These are phyloP conservation scores for Anomalospiza imberbis DNA, from an alignment of 2,797 vertebrate species.

Conservation along the genomic window DNA sequence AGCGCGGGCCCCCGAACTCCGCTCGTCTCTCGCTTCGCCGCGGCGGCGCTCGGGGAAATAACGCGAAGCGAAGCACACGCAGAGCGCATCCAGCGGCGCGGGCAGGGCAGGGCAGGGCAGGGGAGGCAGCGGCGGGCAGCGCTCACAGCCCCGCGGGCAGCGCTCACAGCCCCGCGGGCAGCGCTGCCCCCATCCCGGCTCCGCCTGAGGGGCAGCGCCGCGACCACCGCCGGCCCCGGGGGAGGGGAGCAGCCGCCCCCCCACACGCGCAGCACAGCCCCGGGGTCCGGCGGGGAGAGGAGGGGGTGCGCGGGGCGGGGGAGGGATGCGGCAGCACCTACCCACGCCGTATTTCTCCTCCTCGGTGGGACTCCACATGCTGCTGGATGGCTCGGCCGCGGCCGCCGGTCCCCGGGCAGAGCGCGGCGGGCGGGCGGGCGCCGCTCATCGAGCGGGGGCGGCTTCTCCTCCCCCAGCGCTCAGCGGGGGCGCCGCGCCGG, in stretches of 20 bases:
- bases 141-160: neutral
- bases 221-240: neutral
- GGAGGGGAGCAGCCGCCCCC: neutral
- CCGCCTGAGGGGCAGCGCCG: neutral
- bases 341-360: constrained; percentile 94
- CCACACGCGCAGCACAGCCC: neutral
- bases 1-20: neutral
- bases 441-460: constrained; percentile 58
- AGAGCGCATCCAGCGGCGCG: neutral
- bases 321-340: constrained; percentile 72
- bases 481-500: neutral
- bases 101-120: neutral
- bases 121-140: neutral
- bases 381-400: constrained; percentile 10
- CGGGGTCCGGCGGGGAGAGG: neutral
- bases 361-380: constrained; percentile 92
- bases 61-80: neutral
- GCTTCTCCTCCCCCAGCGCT: neutral
- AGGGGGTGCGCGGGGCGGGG: neutral
- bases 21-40: neutral
- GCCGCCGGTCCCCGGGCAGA: constrained; percentile 42
- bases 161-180: neutral
- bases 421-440: constrained; percentile 13
- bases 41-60: neutral
- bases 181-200: neutral